Conservation (phyloP, 1,140 invertebrate species). For the Laupala kohalensis region DNA sequence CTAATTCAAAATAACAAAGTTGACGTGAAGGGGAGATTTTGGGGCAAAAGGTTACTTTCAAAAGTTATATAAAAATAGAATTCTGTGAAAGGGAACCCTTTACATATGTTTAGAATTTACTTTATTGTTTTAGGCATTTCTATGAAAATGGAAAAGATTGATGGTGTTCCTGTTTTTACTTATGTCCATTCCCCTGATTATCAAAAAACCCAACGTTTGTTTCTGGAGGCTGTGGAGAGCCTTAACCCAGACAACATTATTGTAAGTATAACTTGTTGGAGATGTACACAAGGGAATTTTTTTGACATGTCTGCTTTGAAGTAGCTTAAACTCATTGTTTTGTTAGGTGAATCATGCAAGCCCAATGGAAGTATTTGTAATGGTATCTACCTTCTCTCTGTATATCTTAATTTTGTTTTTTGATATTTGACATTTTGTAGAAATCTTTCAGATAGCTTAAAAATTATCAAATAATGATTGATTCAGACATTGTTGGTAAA, state of each 20-base stretch:
- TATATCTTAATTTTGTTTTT: background rate
- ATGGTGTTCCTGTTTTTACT: constrained; percentile 41
- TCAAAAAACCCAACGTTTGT: constrained; percentile 50
- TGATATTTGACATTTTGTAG: background rate
- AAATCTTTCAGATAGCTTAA: no score
- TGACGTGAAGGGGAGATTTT: no score
- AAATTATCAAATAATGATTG: background rate
- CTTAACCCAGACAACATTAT: constrained; percentile 69
- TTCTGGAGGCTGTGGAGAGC: constrained; percentile 64
- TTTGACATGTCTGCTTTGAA: background rate
- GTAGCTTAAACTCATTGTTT: background rate
- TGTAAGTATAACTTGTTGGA: constrained; percentile 31
- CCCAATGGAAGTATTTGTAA: background rate
- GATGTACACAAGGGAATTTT: background rate
- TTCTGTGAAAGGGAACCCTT: no score
- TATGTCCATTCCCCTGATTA: constrained; percentile 71
- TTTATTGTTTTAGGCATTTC: constrained; percentile 39
- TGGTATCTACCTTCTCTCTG: background rate
- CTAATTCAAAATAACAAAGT: no score
- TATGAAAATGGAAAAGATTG: constrained; percentile 47
- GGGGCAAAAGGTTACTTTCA: no score
- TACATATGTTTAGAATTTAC: background rate
- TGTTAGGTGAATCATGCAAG: background rate
- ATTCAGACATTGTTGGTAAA: background rate
- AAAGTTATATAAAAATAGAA: no score